Base-by-base conservation (phyloP, 2,888 invertebrate species). In the Dryococelus australis region DNA sequence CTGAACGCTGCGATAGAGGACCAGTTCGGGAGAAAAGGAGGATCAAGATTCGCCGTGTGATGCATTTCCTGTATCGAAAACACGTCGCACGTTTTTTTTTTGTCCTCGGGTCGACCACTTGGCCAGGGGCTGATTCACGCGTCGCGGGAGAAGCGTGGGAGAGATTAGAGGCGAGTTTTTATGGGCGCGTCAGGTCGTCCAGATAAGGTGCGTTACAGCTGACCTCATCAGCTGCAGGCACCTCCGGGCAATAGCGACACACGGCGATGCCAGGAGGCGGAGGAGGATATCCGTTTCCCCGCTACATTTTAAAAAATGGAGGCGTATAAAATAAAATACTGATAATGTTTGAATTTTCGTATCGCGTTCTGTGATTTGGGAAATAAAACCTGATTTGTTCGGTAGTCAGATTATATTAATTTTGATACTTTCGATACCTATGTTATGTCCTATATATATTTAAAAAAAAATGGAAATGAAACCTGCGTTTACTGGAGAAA, bases 31-130 rank as follows among this genome's bases (percentile, higher is more conserved):
- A 65, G 24, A n/a, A n/a, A 20, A 65, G 65, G 24, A 65, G 65
- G 16, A 65, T 65, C 20, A n/a, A 65, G 65, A 65, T 65, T 65
- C 65, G 65, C 8, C 8, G 65, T 20, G 65, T 65, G 24, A 65
- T 65, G 65, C 65, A 65, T 65, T 24, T 65, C 65, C 65, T 65
- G 65, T 65, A 65, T 65, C 65, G 65, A 65, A 65, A 65, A 65
- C 65, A 65, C n/a, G 65, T 65, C 65, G 65, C 65, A 65, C 65
- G 10, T 20, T 51, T 51, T 20, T 20, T 51, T 16, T 51, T 35
- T 20, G 51, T 16, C 13, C 65, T 24, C 20, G 12, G 24, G 1
- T 24, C 65, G 47, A 13, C 24, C 65, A 65, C 24, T 24, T 65
- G 65, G 20, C n/a, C 20, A 20, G 8, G 47, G 65, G 65, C n/a